These are phyloP conservation scores for Drosophila lowei DNA, from an alignment of 1,140 invertebrate genomes.

Conservation along the genomic window DNA sequence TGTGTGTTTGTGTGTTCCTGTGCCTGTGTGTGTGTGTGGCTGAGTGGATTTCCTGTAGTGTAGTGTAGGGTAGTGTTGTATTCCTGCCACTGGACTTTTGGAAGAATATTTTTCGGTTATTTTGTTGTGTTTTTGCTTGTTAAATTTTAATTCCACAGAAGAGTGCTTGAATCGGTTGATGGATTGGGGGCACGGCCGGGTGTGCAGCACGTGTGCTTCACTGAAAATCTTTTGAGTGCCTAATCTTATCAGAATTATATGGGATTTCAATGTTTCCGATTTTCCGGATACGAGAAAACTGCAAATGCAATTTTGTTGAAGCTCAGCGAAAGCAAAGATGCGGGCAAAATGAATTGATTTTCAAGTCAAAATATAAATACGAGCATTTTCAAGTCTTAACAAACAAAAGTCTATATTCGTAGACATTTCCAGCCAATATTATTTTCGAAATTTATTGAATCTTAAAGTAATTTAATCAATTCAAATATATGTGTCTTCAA, in stretches of 20 bases:
- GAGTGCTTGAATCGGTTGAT: slow-evolving; percentile 26
- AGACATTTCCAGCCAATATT: too few species aligned
- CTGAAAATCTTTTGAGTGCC: slow-evolving; percentile 40
- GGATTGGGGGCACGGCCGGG: slow-evolving; percentile 1
- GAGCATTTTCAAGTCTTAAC: too few species aligned
- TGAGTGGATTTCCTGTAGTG: slow-evolving; percentile 22
- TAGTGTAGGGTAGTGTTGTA: background rate
- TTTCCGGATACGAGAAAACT: background rate
- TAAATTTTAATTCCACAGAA: slow-evolving; percentile 49
- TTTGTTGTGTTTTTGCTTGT: slow-evolving; percentile 45
- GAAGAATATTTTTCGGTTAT: slow-evolving; percentile 40
- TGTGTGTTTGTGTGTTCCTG: too few species aligned
- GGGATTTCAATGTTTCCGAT: slow-evolving; percentile 24
- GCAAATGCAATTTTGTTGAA: slow-evolving; percentile 6
- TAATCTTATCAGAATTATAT: slow-evolving; percentile 49
- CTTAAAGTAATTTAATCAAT: too few species aligned
- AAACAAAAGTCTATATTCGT: too few species aligned
- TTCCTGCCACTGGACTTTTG: slow-evolving; percentile 22
- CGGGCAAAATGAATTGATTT: too few species aligned
- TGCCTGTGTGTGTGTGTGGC: slow-evolving; percentile 35
- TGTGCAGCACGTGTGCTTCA: slow-evolving; percentile 32
- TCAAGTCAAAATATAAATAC: too few species aligned
- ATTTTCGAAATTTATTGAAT: too few species aligned
- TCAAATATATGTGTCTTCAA: too few species aligned
- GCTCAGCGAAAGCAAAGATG: background rate